Conservation (phyloP, 2,113 vertebrate genomes). For the Epinephelus fuscoguttatus region DNA sequence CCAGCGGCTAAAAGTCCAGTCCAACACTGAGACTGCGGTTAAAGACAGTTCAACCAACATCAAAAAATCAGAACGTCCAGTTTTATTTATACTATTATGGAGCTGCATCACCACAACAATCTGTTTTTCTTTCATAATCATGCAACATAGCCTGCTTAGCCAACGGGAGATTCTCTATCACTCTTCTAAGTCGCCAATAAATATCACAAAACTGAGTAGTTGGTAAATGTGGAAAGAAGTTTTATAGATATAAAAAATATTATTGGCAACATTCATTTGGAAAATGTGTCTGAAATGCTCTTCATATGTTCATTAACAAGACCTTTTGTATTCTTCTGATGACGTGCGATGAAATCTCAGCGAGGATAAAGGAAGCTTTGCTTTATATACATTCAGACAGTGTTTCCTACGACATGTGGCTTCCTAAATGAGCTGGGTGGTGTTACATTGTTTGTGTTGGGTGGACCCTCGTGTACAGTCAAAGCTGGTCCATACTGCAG, state of each 20-base stretch:
- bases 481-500: slow-evolving; percentile 22
- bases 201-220: neutral
- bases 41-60: slow-evolving; percentile 27
- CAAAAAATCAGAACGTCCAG: neutral
- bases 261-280: neutral
- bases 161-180: neutral
- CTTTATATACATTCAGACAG: slow-evolving; percentile 16
- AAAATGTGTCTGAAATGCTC: neutral
- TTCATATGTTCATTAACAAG: no score
- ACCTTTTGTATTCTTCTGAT: neutral
- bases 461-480: slow-evolving; percentile 20
- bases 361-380: neutral
- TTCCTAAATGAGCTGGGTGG: slow-evolving; percentile 22
- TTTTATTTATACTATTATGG: slow-evolving; percentile 5
- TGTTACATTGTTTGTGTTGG: slow-evolving; percentile 45
- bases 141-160: neutral
- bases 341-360: neutral
- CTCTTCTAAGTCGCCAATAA: neutral
- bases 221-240: no score
- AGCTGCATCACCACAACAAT: neutral
- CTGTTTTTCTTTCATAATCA: neutral
- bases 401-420: slow-evolving; percentile 43
- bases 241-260: no score
- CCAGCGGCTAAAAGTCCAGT: neutral
- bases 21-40: slow-evolving; percentile 14